A percentile compares a stretch with the other conserved stretches of the same genome.
phyloP scores from a whole-genome alignment of 2,113 vertebrate genomes.

The Calonectris borealis region DNA sequence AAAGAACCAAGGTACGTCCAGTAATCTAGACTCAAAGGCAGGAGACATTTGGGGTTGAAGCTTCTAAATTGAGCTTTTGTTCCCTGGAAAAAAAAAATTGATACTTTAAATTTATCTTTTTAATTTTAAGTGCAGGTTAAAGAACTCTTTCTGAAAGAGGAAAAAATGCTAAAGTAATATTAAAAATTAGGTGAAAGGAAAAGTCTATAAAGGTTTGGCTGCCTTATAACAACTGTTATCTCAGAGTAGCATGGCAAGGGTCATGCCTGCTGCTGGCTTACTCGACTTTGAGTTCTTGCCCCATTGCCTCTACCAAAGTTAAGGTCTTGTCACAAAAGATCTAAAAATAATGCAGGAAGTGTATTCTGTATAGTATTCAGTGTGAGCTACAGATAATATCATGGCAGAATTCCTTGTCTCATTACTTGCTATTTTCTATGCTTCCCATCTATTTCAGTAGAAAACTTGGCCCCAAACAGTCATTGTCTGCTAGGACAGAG shows the following conservation, averaged over 20 bases:
- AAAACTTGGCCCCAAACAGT: neutral
- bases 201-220: neutral
- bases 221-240: neutral
- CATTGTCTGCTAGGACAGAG: neutral
- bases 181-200: neutral
- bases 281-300: neutral
- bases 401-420: neutral
- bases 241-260: neutral
- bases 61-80: constrained; percentile 85
- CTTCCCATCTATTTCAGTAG: neutral
- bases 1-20: constrained; percentile 96
- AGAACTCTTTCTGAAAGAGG: neutral
- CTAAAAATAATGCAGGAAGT: neutral
- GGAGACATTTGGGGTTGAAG: constrained; percentile 92
- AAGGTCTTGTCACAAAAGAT: neutral
- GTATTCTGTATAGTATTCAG: neutral
- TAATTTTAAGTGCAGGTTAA: neutral
- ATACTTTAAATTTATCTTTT: neutral
- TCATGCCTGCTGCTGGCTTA: neutral
- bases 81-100: constrained; percentile 70
- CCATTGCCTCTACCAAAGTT: neutral
- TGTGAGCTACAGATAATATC: neutral
- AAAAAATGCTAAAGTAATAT: neutral
- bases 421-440: neutral
- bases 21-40: constrained; percentile 87